A percentile compares a stretch with the other conserved stretches of the same genome.
Evolutionary conservation across 2,113 vertebrate species (phyloP).

Genomic region (Amphiprion ocellaris): DNA sequence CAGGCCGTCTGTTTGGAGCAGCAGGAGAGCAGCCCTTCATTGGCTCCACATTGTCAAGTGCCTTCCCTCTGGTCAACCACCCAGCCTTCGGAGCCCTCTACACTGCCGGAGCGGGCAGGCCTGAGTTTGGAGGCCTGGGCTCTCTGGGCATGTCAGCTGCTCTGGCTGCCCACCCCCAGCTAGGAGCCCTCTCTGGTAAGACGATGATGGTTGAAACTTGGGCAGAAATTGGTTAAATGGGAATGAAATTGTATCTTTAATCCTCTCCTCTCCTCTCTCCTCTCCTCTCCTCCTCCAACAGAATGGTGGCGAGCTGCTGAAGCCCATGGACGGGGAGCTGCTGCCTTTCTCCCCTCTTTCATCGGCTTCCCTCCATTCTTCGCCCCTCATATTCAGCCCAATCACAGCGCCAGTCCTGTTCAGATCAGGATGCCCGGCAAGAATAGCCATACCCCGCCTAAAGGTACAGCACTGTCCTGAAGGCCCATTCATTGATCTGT

Average conservation of each 20-base stretch:
- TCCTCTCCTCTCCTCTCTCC: neutral
- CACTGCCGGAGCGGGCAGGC: conserved; percentile 88
- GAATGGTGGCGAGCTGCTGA: conserved; percentile 97
- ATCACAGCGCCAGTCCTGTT: conserved; percentile 90
- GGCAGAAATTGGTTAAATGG: neutral
- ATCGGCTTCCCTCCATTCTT: conserved; percentile 94
- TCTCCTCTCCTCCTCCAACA: conserved; percentile 60
- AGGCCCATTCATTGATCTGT: conserved; percentile 18
- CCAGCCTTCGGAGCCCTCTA: conserved; percentile 90
- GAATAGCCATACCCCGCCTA: conserved; percentile 87
- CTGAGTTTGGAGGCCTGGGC: conserved; percentile 93
- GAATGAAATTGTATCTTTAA: neutral
- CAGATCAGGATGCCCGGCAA: conserved; percentile 90
- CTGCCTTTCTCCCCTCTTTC: conserved; percentile 94
- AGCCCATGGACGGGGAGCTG: conserved; percentile 87
- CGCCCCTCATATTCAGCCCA: conserved; percentile 89
- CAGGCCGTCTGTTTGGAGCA: conserved; percentile 91
- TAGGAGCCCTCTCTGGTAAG: conserved; percentile 92
- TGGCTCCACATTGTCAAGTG: conserved; percentile 91
- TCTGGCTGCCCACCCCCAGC: conserved; percentile 91
- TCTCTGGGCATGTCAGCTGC: conserved; percentile 92
- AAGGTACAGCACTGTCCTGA: conserved; percentile 84
- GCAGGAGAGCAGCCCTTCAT: conserved; percentile 91
- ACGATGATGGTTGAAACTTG: conserved; percentile 2
- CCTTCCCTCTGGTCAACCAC: conserved; percentile 93